Conservation (phyloP, 2,888 invertebrate species). For the Ichneumon xanthorius region DNA sequence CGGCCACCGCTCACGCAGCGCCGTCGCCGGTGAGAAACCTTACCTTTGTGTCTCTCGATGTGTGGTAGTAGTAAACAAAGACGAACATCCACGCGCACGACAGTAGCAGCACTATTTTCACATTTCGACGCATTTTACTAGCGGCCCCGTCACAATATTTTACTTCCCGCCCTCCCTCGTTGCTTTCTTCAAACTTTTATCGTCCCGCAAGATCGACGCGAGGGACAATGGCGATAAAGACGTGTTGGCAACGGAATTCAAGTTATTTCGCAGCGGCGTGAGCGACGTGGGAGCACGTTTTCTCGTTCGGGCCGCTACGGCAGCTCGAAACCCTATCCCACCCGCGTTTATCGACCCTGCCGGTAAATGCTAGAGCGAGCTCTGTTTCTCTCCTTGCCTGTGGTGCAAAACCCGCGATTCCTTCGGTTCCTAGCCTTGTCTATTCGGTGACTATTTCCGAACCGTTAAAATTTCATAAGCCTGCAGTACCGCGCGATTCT, state of each 20-base stretch:
- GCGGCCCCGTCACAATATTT: neutral
- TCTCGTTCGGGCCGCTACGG: constrained; percentile 40
- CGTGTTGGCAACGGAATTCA: neutral
- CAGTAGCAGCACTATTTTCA: constrained; percentile 87
- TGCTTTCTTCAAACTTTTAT: constrained; percentile 19
- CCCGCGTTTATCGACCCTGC: constrained; percentile 69
- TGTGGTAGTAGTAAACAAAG: constrained; percentile 88
- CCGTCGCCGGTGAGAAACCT: constrained; percentile 64
- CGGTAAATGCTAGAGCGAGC: constrained; percentile 61
- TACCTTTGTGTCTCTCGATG: constrained; percentile 87
- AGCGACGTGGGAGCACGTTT: constrained; percentile 50
- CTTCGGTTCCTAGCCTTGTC: neutral
- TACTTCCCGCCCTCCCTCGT: constrained; percentile 16
- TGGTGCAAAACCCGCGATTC: constrained; percentile 6
- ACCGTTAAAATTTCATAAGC: neutral
- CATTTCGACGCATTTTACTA: constrained; percentile 87
- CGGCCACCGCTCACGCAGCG: neutral
- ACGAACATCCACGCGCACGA: constrained; percentile 89
- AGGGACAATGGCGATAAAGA: neutral
- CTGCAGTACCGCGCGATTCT: neutral
- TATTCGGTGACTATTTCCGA: neutral
- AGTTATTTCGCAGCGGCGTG: constrained; percentile 1
- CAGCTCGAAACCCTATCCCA: constrained; percentile 33
- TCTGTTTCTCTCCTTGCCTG: constrained; percentile 41
- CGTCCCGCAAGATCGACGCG: neutral